phyloP scores from a whole-genome alignment of 2,113 vertebrate genomes.

The Pseudopipra pipra region DNA sequence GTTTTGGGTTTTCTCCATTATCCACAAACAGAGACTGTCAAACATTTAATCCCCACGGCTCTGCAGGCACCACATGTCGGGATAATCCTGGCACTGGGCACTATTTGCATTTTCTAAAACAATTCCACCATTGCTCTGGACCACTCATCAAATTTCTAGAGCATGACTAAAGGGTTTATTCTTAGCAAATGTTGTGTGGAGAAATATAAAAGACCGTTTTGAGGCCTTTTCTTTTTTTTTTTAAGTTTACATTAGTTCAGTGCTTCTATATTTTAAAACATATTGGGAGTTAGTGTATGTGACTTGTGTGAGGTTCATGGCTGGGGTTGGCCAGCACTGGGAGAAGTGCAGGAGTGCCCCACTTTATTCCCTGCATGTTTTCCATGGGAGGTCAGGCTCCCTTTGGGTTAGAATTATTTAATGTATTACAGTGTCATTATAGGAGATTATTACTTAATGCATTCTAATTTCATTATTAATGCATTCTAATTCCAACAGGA shows the following conservation, averaged over 20 bases:
- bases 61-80: not conserved
- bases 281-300: accelerated
- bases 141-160: slow-evolving; percentile 13
- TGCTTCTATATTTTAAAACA: not conserved
- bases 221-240: not conserved
- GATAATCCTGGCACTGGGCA: not conserved
- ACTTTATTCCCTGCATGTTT: not conserved
- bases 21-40: not conserved
- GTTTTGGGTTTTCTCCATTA: not conserved
- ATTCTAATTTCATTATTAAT: not conserved
- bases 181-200: not conserved
- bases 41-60: not conserved
- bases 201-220: not conserved
- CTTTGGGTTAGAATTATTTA: not conserved
- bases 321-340: not conserved
- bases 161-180: slow-evolving; percentile 56
- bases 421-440: not conserved
- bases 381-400: not conserved
- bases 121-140: slow-evolving; percentile 27
- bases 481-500: not conserved
- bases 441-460: not conserved
- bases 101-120: not conserved
- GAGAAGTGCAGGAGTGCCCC: not conserved
- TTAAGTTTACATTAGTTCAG: not conserved
- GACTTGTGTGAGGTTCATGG: not conserved